These are phyloP conservation scores for Synchiropus splendidus DNA, from an alignment of 2,113 vertebrate genomes.

Conservation along the genomic window DNA sequence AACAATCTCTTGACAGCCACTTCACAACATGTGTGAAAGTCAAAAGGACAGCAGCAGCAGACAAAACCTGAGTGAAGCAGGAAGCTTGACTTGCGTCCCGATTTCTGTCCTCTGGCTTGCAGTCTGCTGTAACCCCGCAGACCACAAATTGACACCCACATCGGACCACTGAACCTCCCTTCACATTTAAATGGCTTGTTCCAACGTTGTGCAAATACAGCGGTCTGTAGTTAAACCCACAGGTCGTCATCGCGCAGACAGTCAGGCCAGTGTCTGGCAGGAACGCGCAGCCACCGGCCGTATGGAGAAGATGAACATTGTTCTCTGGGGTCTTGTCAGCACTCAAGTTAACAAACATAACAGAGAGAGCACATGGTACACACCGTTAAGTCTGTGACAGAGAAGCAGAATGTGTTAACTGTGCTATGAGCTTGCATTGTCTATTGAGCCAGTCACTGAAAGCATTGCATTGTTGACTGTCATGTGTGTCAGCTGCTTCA, in stretches of 20 bases:
- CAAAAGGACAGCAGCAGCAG: slow-evolving; percentile 27
- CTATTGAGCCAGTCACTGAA: slow-evolving; percentile 15
- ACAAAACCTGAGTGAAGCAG: slow-evolving; percentile 14
- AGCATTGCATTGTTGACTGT: slow-evolving; percentile 28
- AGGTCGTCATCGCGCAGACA: slow-evolving; percentile 12
- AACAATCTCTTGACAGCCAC: slow-evolving; percentile 9
- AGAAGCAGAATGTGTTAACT: slow-evolving; percentile 19
- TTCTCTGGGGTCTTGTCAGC: slow-evolving; percentile 1
- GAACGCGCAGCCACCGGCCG: slow-evolving; percentile 32
- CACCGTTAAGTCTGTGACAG: slow-evolving; percentile 19
- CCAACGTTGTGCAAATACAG: slow-evolving; percentile 31
- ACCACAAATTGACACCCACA: slow-evolving; percentile 15
- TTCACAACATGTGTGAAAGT: slow-evolving; percentile 24
- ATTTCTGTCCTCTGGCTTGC: slow-evolving; percentile 12
- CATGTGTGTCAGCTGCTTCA: slow-evolving; percentile 23
- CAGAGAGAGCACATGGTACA: slow-evolving; percentile 13
- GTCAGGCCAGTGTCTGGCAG: slow-evolving; percentile 14
- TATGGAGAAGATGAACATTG: slow-evolving; percentile 10
- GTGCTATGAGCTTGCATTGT: slow-evolving; percentile 28
- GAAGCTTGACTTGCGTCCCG: too few species aligned
- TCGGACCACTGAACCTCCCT: slow-evolving; percentile 7
- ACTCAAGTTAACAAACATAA: slow-evolving; percentile 7
- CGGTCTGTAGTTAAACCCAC: slow-evolving; percentile 12
- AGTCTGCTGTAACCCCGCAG: slow-evolving; percentile 20
- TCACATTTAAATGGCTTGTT: slow-evolving; percentile 22